Base-by-base conservation (phyloP, 2,113 vertebrate genomes). In the Cavia porcellus region DNA sequence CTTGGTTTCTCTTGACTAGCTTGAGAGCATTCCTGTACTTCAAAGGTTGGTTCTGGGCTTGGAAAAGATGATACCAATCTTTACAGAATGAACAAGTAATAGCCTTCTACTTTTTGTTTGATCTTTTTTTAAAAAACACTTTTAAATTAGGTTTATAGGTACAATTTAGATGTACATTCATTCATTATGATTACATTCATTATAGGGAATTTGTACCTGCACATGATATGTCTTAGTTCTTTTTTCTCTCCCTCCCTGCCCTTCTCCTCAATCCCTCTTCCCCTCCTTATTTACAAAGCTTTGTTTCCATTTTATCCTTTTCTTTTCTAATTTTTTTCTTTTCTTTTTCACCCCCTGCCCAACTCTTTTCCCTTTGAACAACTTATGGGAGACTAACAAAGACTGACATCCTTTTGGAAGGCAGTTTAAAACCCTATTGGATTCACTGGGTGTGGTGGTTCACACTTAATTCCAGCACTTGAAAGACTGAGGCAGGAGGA, bases 1-100 rank as follows among this genome's bases (percentile, higher is more conserved):
- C 24, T 90, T 10, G 7, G n/a, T 52, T 47, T 77, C 25, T 72
- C 32, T 61, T 52, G 6, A 7, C 25, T 25, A 57, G 15, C 55
- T 74, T 57, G 9, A 83, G n/a, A 89, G 86, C 68, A 28, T 74
- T 85, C 20, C 59, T 96, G 45, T 19, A 89, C n/a, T 77, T 94
- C 42, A 42, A 86, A 28, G 2, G 5, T 89, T 59, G 88, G 15
- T 11, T 89, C 35, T 68, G 15, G 59, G 42, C 19, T 89, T 81
- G 8, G 38, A 87, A 90, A 89, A 72, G 24, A 83, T 68, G 8
- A 79, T n/a, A 47, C 10, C 86, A 93, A 62, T 10, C 30, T 22
- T 50, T 35, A 80, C 20, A 85, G 35, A 86, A 2, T 66, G 22
- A 83, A 68, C 3, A 64, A 7, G 72, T 7, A 25, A 22, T 20